Evolutionary conservation across 2,113 vertebrate genomes (phyloP).

Genomic region (Ceyx melanurus): DNA sequence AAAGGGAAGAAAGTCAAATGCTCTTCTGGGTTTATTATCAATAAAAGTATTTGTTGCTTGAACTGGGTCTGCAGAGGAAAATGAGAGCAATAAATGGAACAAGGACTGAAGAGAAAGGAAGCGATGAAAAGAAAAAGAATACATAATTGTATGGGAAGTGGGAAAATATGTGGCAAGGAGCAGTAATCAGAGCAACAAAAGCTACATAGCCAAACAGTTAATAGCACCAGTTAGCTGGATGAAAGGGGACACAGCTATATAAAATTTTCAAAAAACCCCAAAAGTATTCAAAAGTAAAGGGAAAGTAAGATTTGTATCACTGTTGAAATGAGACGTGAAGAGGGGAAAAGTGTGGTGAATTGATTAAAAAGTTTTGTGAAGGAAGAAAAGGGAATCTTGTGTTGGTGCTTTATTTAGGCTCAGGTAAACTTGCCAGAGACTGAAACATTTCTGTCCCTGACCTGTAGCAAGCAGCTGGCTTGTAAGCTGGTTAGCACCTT

Average conservation of each 20-base stretch:
- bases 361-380: not conserved
- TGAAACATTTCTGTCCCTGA: not conserved
- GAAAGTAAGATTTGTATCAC: not conserved
- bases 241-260: not conserved
- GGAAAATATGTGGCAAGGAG: not conserved
- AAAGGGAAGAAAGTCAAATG: not conserved
- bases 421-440: not conserved
- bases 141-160: not conserved
- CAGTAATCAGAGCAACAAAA: not conserved
- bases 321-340: not conserved
- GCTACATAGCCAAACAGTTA: not conserved
- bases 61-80: not conserved
- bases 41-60: not conserved
- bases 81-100: not conserved
- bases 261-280: not conserved
- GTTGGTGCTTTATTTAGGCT: not conserved
- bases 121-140: not conserved
- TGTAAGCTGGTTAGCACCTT: not conserved
- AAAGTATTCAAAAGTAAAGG: not conserved
- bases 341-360: not conserved
- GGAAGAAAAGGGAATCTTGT: not conserved
- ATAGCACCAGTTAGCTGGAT: not conserved
- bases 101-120: not conserved
- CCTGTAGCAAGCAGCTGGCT: not conserved
- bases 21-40: not conserved